A percentile compares a stretch with the other conserved stretches of the same genome.
Conservation (phyloP, 1,140 invertebrate species). For the Caenorhabditis briggsae region DNA sequence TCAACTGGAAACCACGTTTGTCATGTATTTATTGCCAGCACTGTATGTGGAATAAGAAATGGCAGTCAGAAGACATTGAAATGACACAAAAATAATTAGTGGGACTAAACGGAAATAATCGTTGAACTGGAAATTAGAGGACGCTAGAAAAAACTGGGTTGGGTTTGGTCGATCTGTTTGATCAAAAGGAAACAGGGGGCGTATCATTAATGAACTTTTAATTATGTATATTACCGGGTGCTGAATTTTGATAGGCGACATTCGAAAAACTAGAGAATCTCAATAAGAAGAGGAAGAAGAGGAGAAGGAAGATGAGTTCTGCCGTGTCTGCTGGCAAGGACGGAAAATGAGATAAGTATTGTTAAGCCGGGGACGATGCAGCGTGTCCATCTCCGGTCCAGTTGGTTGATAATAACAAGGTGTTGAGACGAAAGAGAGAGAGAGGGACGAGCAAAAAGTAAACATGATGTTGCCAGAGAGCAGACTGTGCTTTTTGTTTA, state of each 20-base stretch:
- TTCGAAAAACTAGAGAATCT: neutral
- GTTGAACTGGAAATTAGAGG: slow-evolving; percentile 18
- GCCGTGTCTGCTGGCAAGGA: neutral
- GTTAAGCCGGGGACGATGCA: slow-evolving; percentile 30
- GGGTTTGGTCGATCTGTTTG: slow-evolving; percentile 5
- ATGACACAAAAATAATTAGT: slow-evolving; percentile 13
- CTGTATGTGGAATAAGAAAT: too few species aligned
- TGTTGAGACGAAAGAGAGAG: neutral
- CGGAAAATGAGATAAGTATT: slow-evolving; percentile 47
- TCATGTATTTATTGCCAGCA: too few species aligned
- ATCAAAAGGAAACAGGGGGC: neutral
- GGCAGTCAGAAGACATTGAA: neutral
- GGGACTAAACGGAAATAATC: slow-evolving; percentile 7
- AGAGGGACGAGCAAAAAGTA: slow-evolving; percentile 18
- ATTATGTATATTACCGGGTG: slow-evolving; percentile 21
- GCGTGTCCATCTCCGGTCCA: slow-evolving; percentile 39
- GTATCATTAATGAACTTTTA: slow-evolving; percentile 43
- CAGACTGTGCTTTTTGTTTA: neutral
- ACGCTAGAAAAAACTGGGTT: neutral
- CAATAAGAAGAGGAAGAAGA: neutral
- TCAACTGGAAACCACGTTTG: neutral
- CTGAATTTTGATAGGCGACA: neutral
- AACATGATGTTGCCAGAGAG: slow-evolving; percentile 13
- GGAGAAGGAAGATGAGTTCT: neutral
- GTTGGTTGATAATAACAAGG: slow-evolving; percentile 47